Evolutionary conservation across 2,797 vertebrate species (phyloP).

Genomic region (Hapalemur alaotrensis): DNA sequence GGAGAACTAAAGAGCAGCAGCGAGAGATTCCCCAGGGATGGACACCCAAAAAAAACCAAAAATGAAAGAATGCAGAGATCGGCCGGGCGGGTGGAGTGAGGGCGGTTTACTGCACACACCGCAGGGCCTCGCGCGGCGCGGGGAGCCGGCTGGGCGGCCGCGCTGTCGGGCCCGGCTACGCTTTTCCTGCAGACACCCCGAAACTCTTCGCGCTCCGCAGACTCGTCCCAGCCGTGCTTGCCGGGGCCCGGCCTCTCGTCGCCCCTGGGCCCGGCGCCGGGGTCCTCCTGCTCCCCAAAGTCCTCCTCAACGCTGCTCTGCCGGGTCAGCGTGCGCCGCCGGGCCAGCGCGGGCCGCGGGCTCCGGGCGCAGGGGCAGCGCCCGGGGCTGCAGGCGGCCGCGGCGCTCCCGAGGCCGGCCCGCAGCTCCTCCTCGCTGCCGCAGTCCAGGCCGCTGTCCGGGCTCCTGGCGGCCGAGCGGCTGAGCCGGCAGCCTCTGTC

Average conservation of each 20-base stretch:
- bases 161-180: constrained; percentile 82
- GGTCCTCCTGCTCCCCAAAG: constrained; percentile 85
- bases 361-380: constrained; percentile 87
- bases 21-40: constrained; percentile 73
- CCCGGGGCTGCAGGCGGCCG: constrained; percentile 75
- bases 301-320: constrained; percentile 96
- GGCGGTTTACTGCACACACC: constrained; percentile 92
- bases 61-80: constrained; percentile 81
- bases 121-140: constrained; percentile 89
- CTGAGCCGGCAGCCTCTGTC: constrained; percentile 83
- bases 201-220: constrained; percentile 84
- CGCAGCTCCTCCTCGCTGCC: constrained; percentile 93
- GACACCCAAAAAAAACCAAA: constrained; percentile 73
- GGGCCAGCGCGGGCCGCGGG: constrained; percentile 87
- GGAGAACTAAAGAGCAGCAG: constrained; percentile 19
- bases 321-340: constrained; percentile 92
- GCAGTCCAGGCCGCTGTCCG: constrained; percentile 96
- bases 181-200: constrained; percentile 90
- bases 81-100: constrained; percentile 90
- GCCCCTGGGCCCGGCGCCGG: constrained; percentile 84
- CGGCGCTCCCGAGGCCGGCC: constrained; percentile 81
- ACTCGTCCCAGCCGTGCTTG: constrained; percentile 84
- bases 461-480: constrained; percentile 91
- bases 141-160: constrained; percentile 85
- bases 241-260: constrained; percentile 74